Evolutionary conservation across 2,113 vertebrate genomes (phyloP).

Genomic region (Athene cunicularia): DNA sequence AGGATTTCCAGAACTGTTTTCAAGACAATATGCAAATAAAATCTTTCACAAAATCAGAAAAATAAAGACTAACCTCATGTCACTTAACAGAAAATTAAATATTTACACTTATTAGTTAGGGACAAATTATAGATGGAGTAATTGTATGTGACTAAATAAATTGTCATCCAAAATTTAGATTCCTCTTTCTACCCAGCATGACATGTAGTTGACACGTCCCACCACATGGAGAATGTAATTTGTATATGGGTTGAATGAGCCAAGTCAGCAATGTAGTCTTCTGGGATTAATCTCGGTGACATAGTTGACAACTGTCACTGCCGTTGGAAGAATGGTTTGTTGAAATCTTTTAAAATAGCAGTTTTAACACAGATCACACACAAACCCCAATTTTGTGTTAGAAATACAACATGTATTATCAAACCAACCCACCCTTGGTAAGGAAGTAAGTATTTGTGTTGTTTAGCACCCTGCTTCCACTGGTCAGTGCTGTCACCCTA

Average conservation of each 20-base stretch:
- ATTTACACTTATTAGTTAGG: background rate
- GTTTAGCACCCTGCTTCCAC: background rate
- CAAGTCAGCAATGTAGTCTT: background rate
- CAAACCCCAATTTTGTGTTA: fast-evolving
- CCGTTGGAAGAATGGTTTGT: background rate
- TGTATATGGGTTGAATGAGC: fast-evolving
- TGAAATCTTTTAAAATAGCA: background rate
- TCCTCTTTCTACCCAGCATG: background rate
- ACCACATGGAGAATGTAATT: background rate
- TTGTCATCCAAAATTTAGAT: background rate
- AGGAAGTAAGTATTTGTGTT: background rate
- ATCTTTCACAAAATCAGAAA: background rate
- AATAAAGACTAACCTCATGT: fast-evolving
- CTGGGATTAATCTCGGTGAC: background rate
- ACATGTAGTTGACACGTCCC: background rate
- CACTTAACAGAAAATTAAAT: background rate
- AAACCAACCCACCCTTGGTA: background rate
- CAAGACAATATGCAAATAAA: background rate
- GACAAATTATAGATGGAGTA: background rate
- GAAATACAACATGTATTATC: background rate
- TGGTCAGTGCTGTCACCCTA: background rate
- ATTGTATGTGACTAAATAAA: background rate
- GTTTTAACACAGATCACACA: background rate
- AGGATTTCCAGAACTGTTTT: background rate
- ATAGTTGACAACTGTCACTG: background rate